Conservation (phyloP, 2,113 vertebrate genomes). For the Grammomys dolichurus region DNA sequence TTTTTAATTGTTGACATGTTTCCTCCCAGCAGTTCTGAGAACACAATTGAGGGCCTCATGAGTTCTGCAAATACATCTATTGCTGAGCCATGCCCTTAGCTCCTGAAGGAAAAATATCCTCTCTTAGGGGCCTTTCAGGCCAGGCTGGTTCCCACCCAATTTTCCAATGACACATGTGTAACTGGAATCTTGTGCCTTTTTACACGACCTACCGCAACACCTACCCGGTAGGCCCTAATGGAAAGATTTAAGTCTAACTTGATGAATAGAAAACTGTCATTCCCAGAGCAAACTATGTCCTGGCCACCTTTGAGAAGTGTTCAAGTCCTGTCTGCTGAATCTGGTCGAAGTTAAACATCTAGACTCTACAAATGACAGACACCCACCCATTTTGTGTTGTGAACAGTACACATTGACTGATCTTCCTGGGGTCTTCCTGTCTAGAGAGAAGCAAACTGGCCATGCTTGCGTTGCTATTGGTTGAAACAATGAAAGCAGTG, state of each 20-base stretch:
- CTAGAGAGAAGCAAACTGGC: constrained; percentile 48
- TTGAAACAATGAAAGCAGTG: constrained; percentile 61
- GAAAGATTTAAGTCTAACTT: not conserved
- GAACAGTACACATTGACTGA: not conserved
- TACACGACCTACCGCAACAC: not conserved
- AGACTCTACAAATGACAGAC: constrained; percentile 4
- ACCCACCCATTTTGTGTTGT: not conserved
- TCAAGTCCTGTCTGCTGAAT: not conserved
- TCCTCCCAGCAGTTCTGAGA: not conserved
- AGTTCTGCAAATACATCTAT: not conserved
- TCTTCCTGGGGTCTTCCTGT: constrained; percentile 76
- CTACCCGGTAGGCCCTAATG: not conserved
- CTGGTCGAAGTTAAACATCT: not conserved
- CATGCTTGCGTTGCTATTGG: constrained; percentile 40
- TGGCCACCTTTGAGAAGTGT: too few species aligned
- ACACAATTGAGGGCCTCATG: not conserved
- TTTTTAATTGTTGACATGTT: not conserved
- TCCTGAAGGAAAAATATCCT: not conserved
- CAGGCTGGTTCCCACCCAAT: not conserved
- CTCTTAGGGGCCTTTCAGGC: not conserved
- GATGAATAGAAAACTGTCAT: not conserved
- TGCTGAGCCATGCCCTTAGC: not conserved
- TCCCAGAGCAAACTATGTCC: not conserved
- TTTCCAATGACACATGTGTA: constrained; percentile 8
- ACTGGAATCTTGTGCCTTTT: not conserved